Evolutionary conservation across 2,797 vertebrate species (phyloP), one percentile per base, ranked within the genome.

Genomic region (Odontamblyopus rebecca): DNA sequence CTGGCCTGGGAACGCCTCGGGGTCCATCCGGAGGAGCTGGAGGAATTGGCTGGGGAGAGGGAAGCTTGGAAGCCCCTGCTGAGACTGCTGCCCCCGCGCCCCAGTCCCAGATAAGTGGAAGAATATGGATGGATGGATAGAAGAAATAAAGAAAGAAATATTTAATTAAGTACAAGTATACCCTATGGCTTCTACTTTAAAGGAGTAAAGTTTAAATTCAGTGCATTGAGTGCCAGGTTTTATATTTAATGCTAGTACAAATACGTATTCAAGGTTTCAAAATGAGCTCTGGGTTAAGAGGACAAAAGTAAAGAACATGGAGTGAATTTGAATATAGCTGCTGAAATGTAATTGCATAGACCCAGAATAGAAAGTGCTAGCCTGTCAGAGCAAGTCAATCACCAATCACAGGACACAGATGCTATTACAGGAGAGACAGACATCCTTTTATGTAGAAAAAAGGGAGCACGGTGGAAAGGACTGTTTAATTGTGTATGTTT

Each of bases 401-500:
- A 38, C 27, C 7, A 51, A 48, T 62, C 8, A 29, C 67, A 61
- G 19, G 6, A 27, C 30, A 30, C 13, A 12, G 18, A 73, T 2
- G 1, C 16, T 66, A 26, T 64, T 64, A 48, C 9, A 27, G 35
- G n/a, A 27, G 63, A 27, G 63, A 65, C 12, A 48, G n/a, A 51
- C 64, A 50, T 19, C 64, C 64, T 66, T 66, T 50, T 6, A 68
- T 69, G 69, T 62, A 65, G 66, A 70, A 74, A 73, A 30, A 51
- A 51, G 60, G 27, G 56, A 50, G 67, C 61, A 68, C 29, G 26
- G 13, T 13, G 5, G 11, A 73, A 62, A 76, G 29, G 12, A 27
- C 72, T 63, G 76, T 86, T 80, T 80, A 59, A 59, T 82, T 56
- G 62, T 73, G 63, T 74, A 81, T 69, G 68, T 53, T 76, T 84